Percentiles rank a stretch among this genome's conserved stretches.
Conservation (phyloP, 2,797 vertebrate genomes). For the Capromys pilorides region DNA sequence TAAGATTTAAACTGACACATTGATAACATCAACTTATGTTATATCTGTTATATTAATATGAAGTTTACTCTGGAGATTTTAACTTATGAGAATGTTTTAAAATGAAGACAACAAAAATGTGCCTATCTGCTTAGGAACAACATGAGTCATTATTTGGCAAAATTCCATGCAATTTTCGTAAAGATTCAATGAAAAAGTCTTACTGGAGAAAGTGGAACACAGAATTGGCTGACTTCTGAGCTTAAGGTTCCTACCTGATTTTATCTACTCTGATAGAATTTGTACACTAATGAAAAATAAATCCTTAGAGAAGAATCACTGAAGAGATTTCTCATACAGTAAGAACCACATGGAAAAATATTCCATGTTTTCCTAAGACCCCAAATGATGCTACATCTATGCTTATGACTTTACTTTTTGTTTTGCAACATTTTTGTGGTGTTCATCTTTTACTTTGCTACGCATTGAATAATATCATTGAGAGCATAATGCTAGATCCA, state of each 20-base stretch:
- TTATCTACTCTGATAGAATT: not conserved
- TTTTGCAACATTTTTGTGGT: not conserved
- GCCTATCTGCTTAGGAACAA: not conserved
- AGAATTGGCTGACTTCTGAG: not conserved
- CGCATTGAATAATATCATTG: not conserved
- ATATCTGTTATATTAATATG: not conserved
- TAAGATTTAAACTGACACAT: constrained; percentile 15
- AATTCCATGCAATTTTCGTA: not conserved
- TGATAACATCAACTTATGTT: constrained; percentile 18
- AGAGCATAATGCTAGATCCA: not conserved
- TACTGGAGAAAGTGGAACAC: not conserved
- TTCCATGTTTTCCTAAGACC: not conserved
- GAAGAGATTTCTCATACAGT: not conserved
- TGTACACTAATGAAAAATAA: not conserved
- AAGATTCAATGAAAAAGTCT: not conserved
- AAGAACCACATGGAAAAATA: not conserved
- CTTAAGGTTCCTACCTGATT: not conserved
- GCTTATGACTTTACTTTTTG: not conserved
- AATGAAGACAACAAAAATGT: not conserved
- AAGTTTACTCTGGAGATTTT: constrained; percentile 1
- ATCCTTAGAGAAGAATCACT: not conserved
- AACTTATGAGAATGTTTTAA: not conserved
- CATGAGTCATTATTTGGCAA: not conserved
- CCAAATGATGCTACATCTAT: not conserved
- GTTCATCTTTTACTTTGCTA: not conserved